Conservation (phyloP, 2,113 vertebrate genomes). For the Aegypius monachus region DNA sequence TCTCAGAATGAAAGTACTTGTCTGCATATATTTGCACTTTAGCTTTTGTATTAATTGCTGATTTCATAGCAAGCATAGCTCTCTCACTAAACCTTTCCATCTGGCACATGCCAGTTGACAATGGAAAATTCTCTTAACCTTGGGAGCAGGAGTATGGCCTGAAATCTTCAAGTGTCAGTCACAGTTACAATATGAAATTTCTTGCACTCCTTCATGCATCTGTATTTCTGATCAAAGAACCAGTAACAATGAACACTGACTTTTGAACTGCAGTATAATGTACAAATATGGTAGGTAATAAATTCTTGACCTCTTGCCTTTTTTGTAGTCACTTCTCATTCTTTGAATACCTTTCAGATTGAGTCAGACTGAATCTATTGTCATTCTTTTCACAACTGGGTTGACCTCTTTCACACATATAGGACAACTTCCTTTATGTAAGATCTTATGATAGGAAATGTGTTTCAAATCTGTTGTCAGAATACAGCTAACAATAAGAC, state of each 20-base stretch:
- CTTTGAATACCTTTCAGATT: neutral
- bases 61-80: neutral
- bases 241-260: neutral
- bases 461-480: neutral
- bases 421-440: neutral
- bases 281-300: neutral
- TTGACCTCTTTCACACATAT: neutral
- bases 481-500: neutral
- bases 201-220: neutral
- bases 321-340: neutral
- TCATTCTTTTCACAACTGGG: neutral
- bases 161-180: neutral
- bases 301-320: neutral
- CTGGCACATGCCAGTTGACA: neutral
- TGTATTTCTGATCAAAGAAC: neutral
- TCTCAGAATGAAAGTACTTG: neutral
- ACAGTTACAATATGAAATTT: neutral
- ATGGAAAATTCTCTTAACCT: neutral
- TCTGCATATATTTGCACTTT: neutral
- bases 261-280: neutral
- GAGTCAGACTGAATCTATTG: neutral
- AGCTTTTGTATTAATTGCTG: conserved; percentile 22
- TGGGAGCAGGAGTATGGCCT: neutral
- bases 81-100: neutral
- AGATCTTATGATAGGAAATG: neutral